phyloP scores from a whole-genome alignment of 2,888 invertebrate genomes.

The Tetheella fluctuosa region DNA sequence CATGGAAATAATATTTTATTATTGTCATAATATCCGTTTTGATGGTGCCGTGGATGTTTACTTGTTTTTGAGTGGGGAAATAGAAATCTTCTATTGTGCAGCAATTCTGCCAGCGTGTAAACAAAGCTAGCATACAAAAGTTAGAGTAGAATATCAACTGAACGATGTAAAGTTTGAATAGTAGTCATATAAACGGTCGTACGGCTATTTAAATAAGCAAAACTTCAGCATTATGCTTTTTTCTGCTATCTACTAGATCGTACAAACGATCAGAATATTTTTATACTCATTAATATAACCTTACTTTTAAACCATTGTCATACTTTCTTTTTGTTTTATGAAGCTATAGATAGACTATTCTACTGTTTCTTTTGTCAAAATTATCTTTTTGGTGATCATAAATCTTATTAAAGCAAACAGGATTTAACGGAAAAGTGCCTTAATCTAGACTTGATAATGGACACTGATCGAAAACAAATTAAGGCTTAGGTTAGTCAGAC shows the following conservation, averaged over 20 bases:
- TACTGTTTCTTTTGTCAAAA: too few species aligned
- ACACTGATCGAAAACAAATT: background rate
- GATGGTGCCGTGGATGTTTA: constrained; percentile 49
- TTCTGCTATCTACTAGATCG: too few species aligned
- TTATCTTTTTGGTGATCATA: too few species aligned
- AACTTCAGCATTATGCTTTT: constrained; percentile 39
- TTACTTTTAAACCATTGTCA: too few species aligned
- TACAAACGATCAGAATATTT: too few species aligned
- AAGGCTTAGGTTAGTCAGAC: background rate
- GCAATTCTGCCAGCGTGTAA: constrained; percentile 8
- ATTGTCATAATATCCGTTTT: constrained; percentile 56
- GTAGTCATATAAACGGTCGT: constrained; percentile 10
- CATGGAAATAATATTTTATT: constrained; percentile 80
- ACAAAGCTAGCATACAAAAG: background rate
- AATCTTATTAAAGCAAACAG: background rate
- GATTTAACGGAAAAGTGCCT: background rate
- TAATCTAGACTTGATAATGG: background rate
- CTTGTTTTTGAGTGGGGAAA: constrained; percentile 42
- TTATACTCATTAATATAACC: too few species aligned
- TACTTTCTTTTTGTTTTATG: too few species aligned
- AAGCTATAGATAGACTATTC: too few species aligned
- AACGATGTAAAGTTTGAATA: constrained; percentile 9
- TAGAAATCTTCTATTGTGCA: constrained; percentile 21
- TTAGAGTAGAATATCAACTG: constrained; percentile 9
- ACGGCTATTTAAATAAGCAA: constrained; percentile 36